phyloP scores from a whole-genome alignment of 2,113 vertebrate genomes.

The Pedetes capensis region DNA sequence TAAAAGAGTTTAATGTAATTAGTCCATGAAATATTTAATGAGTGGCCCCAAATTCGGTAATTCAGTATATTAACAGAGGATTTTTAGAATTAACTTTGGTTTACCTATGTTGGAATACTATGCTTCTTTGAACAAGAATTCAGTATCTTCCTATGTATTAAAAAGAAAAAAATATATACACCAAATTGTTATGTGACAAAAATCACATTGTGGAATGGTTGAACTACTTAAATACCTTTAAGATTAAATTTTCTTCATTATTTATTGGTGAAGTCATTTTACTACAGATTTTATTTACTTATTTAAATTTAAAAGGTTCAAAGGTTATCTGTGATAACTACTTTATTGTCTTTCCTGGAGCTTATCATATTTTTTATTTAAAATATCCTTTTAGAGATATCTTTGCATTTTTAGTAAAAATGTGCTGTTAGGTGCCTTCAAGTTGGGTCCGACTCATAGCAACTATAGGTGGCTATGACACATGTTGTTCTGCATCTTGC shows the following conservation, averaged over 20 bases:
- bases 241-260: background rate
- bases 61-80: background rate
- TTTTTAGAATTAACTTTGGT: background rate
- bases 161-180: background rate
- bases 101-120: background rate
- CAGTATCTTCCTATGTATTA: background rate
- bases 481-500: background rate
- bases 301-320: background rate
- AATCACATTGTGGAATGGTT: background rate
- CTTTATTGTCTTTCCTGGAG: background rate
- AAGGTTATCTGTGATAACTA: background rate
- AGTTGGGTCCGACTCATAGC: too few species aligned
- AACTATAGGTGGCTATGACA: background rate
- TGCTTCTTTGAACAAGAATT: background rate
- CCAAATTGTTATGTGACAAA: background rate
- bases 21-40: background rate
- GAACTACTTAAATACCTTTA: background rate
- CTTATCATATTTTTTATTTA: background rate
- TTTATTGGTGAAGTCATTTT: background rate
- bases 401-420: background rate
- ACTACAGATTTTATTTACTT: background rate
- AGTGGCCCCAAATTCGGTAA: background rate
- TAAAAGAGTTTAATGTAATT: background rate
- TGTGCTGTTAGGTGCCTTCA: too few species aligned
- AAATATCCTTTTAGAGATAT: background rate